Evolutionary conservation across 2,888 invertebrate genomes (phyloP).

Genomic region (Euplexia lucipara): DNA sequence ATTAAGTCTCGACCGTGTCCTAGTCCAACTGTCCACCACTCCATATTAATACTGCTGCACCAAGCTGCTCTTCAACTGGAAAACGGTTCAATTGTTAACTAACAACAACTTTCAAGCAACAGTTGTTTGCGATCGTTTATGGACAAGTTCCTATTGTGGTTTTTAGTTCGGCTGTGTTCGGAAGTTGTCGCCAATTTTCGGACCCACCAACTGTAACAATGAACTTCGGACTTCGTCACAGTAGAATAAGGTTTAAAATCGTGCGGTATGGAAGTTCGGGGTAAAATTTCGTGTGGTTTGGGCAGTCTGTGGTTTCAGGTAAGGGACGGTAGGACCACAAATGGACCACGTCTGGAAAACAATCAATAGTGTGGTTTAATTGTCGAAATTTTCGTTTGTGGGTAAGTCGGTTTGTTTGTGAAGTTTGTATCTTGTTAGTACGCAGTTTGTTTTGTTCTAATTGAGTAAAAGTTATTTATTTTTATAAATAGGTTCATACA

Average conservation of each 20-base stretch:
- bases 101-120: slow-evolving; percentile 66
- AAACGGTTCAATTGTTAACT: slow-evolving; percentile 58
- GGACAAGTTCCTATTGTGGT: slow-evolving; percentile 64
- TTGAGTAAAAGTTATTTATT: too few species aligned
- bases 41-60: slow-evolving; percentile 24
- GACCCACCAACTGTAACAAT: not conserved
- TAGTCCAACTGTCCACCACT: not conserved
- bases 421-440: slow-evolving; percentile 38
- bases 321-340: slow-evolving; percentile 72
- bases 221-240: not conserved
- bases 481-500: too few species aligned
- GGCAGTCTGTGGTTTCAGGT: slow-evolving; percentile 64
- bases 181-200: slow-evolving; percentile 37
- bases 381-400: slow-evolving; percentile 67
- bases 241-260: slow-evolving; percentile 34
- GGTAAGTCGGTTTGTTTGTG: slow-evolving; percentile 23
- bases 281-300: slow-evolving; percentile 47
- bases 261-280: not conserved
- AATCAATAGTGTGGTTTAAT: slow-evolving; percentile 76
- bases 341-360: slow-evolving; percentile 80
- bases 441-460: not conserved
- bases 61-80: slow-evolving; percentile 37
- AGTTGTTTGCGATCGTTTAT: slow-evolving; percentile 64
- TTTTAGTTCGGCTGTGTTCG: slow-evolving; percentile 45
- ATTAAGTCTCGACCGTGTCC: slow-evolving; percentile 11